These are phyloP conservation scores for Euphonia xanthogaster DNA, from an alignment of 2,797 vertebrate species.

Conservation along the genomic window DNA sequence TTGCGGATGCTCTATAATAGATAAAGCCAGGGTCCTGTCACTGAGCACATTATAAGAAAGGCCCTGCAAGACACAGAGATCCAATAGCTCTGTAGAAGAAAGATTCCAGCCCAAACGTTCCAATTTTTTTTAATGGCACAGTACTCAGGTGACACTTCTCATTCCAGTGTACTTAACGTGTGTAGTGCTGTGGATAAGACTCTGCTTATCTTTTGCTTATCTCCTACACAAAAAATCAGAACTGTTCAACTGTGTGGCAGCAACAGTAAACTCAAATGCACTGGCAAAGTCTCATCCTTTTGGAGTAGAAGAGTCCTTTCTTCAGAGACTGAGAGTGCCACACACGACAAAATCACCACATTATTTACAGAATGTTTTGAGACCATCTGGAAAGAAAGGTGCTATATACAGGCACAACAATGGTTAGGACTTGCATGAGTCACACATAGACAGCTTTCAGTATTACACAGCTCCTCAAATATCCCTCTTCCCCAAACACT, in stretches of 20 bases:
- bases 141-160: neutral
- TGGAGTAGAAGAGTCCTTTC: neutral
- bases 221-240: neutral
- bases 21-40: neutral
- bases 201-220: neutral
- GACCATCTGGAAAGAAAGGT: neutral
- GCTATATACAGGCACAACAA: neutral
- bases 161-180: neutral
- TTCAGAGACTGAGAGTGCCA: neutral
- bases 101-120: neutral
- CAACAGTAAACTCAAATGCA: neutral
- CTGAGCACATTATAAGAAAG: neutral
- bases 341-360: neutral
- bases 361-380: constrained; percentile 3
- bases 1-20: fast-evolving
- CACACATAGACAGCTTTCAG: neutral
- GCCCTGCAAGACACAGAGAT: neutral
- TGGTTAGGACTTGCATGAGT: neutral
- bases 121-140: neutral
- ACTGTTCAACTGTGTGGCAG: neutral
- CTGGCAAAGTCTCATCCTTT: neutral
- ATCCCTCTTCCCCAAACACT: neutral
- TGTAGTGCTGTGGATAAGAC: neutral
- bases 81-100: neutral
- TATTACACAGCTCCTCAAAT: neutral